Conservation (phyloP, 2,888 invertebrate species). For the Schizotus pectinicornis region DNA sequence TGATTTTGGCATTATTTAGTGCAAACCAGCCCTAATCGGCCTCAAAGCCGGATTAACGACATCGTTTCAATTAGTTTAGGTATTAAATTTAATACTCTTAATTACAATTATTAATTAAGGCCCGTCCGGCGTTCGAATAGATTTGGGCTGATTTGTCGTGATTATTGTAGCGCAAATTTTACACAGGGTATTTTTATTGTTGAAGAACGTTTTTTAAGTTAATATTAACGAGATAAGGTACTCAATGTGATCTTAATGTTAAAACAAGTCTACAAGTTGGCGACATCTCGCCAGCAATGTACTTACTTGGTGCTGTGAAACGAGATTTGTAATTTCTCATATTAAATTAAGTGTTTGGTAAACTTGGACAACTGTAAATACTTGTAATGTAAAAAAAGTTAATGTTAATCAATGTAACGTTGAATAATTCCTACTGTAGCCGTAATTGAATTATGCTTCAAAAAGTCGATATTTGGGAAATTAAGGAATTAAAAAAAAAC, state of each 20-base stretch:
- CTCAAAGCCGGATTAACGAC: constrained; percentile 2
- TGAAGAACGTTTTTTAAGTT: constrained; percentile 1
- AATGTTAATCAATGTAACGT: constrained; percentile 23
- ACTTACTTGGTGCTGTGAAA: constrained; percentile 34
- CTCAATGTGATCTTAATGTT: constrained; percentile 19
- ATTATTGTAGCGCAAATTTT: constrained; percentile 19
- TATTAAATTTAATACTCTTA: constrained; percentile 1
- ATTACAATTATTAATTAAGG: constrained; percentile 4
- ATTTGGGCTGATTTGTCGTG: constrained; percentile 7
- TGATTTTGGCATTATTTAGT: not conserved
- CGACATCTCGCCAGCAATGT: constrained; percentile 13
- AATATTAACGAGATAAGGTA: not conserved
- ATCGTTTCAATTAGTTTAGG: not conserved
- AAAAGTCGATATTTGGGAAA: not conserved
- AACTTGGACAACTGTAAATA: constrained; percentile 14
- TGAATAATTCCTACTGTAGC: constrained; percentile 4
- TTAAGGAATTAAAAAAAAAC: not conserved
- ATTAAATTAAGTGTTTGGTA: constrained; percentile 17
- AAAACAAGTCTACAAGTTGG: constrained; percentile 26
- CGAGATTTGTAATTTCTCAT: constrained; percentile 27
- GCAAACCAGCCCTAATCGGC: not conserved
- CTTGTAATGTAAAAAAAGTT: constrained; percentile 3
- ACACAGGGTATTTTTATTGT: constrained; percentile 23
- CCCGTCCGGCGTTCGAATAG: constrained; percentile 12
- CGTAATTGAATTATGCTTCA: constrained; percentile 6